phyloP scores from a whole-genome alignment of 2,888 invertebrate species.

The Eugnorisma glareosa region DNA sequence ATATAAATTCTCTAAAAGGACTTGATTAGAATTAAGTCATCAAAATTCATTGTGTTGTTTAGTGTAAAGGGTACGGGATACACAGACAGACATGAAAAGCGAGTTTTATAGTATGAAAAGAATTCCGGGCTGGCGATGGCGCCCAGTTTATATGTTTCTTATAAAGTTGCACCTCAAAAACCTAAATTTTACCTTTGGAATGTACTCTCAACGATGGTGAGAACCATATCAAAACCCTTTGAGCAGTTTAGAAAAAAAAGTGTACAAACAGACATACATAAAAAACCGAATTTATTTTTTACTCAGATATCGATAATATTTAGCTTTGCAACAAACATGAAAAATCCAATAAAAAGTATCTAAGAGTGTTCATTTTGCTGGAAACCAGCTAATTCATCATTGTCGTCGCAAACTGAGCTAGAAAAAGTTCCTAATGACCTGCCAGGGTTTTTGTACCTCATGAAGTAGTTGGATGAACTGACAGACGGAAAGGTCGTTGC shows the following conservation, averaged over 20 bases:
- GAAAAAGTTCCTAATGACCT: slow-evolving; percentile 80
- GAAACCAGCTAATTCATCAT: slow-evolving; percentile 76
- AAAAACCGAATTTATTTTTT: not conserved
- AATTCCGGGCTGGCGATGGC: too few species aligned
- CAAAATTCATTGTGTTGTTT: too few species aligned
- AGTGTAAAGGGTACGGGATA: too few species aligned
- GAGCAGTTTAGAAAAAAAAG: not conserved
- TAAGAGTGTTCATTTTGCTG: slow-evolving; percentile 59
- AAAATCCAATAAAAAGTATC: slow-evolving; percentile 64
- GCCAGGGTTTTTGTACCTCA: slow-evolving; percentile 70
- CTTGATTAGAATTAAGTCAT: not conserved
- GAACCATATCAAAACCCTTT: not conserved
- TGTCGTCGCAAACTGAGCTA: slow-evolving; percentile 74
- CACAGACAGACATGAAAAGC: too few species aligned
- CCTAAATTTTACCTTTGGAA: too few species aligned
- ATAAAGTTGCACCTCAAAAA: too few species aligned
- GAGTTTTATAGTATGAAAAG: too few species aligned
- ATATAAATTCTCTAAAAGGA: not conserved
- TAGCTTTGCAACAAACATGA: slow-evolving; percentile 44
- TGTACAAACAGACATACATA: not conserved
- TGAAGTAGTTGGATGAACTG: slow-evolving; percentile 55
- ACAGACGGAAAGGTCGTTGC: slow-evolving; percentile 47
- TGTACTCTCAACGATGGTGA: not conserved
- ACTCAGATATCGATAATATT: not conserved
- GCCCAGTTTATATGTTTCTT: too few species aligned